Percentiles rank a stretch among this genome's conserved stretches.
These are phyloP conservation scores for Neoarius graeffei DNA, from an alignment of 2,113 vertebrate species.

Conservation along the genomic window DNA sequence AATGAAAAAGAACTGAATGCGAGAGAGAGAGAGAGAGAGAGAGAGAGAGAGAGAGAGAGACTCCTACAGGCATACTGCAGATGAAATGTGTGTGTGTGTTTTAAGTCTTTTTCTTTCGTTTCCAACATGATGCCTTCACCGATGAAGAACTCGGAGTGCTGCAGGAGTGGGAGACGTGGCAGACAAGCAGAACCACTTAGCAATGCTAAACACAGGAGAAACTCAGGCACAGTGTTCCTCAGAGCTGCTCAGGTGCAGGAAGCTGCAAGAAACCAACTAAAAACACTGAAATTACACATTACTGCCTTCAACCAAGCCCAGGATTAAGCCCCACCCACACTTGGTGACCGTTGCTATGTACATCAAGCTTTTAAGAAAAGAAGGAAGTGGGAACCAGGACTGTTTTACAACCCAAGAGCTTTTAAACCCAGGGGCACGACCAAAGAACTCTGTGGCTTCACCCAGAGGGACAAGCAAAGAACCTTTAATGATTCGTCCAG, in stretches of 20 bases:
- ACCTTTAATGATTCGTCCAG: not conserved
- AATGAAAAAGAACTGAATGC: not conserved
- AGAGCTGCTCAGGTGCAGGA: not conserved
- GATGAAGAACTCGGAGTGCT: not conserved
- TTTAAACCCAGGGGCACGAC: not conserved
- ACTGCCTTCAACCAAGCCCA: not conserved
- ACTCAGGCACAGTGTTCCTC: not conserved
- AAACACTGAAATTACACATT: not conserved
- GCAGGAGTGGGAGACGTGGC: constrained; percentile 8
- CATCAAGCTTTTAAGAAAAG: not conserved
- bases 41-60: not conserved
- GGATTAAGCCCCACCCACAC: not conserved
- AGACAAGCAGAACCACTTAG: not conserved
- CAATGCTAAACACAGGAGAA: not conserved
- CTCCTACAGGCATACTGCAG: not conserved
- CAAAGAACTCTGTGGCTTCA: not conserved
- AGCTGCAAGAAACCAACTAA: not conserved
- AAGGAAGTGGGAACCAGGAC: not conserved
- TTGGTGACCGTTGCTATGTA: not conserved
- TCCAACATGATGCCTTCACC: not conserved
- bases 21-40: not conserved
- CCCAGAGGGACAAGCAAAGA: not conserved
- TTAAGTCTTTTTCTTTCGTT: not conserved
- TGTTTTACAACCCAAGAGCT: not conserved
- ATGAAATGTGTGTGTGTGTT: not conserved